Conservation (phyloP, 2,797 vertebrate species). For the Rhinophrynus dorsalis region DNA sequence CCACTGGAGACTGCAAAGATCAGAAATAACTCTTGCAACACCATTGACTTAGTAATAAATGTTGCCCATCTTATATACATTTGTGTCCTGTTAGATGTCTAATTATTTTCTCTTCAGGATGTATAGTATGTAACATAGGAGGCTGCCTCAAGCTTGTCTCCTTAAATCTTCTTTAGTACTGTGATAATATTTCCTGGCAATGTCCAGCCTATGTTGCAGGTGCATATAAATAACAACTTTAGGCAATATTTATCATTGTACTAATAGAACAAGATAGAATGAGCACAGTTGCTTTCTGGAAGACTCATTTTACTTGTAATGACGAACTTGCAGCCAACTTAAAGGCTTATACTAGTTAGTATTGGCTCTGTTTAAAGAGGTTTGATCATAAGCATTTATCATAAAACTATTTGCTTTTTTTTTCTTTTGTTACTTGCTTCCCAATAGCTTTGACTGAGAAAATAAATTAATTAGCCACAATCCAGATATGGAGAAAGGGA, state of each 20-base stretch:
- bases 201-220: conserved; percentile 27
- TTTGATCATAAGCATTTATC: conserved; percentile 26
- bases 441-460: conserved; percentile 5
- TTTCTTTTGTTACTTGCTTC: conserved; percentile 1
- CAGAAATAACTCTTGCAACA: too few species aligned
- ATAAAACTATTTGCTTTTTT: conserved; percentile 7
- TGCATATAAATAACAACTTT: conserved; percentile 25
- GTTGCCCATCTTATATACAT: too few species aligned
- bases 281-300: conserved; percentile 25
- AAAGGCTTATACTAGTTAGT: conserved; percentile 1
- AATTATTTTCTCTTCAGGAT: too few species aligned
- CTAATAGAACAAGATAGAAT: conserved; percentile 40
- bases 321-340: conserved; percentile 15
- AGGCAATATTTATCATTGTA: conserved; percentile 29
- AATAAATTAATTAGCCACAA: conserved; percentile 12
- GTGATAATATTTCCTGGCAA: conserved; percentile 19
- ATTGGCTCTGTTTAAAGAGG: conserved; percentile 29
- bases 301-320: conserved; percentile 18
- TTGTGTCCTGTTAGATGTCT: too few species aligned
- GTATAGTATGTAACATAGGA: not conserved
- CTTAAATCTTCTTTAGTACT: conserved; percentile 2
- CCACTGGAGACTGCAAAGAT: too few species aligned
- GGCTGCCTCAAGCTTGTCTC: conserved; percentile 1
- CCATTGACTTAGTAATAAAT: too few species aligned
- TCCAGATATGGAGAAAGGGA: too few species aligned